phyloP scores from a whole-genome alignment of 2,113 vertebrate species.

The Hemiscyllium ocellatum region DNA sequence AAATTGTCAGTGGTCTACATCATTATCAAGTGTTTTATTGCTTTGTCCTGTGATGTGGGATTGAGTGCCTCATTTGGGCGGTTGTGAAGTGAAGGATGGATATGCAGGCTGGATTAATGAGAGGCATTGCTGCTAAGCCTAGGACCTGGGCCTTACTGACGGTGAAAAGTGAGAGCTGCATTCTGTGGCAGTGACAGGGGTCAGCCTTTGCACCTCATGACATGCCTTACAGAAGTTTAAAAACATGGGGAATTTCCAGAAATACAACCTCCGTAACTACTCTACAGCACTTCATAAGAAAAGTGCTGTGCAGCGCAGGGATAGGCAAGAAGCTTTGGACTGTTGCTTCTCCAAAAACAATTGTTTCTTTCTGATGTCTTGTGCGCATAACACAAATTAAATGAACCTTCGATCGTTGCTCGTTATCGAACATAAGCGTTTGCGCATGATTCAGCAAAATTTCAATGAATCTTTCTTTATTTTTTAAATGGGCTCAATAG shows the following conservation, averaged over 20 bases:
- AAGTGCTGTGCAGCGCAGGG: neutral
- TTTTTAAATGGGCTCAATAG: neutral
- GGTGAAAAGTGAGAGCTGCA: neutral
- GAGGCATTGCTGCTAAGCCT: neutral
- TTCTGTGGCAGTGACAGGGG: conserved; percentile 35
- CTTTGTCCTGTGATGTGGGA: neutral
- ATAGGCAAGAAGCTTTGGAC: neutral
- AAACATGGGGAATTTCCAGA: neutral
- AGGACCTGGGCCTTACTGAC: neutral
- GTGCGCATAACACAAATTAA: neutral
- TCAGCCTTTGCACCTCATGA: conserved; percentile 24
- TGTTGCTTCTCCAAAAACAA: neutral
- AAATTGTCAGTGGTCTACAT: neutral
- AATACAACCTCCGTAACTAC: neutral
- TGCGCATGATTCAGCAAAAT: neutral
- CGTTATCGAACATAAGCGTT: conserved; percentile 3
- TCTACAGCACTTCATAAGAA: neutral
- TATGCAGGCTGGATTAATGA: neutral
- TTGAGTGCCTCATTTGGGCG: neutral
- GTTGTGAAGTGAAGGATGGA: neutral
- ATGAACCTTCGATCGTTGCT: neutral
- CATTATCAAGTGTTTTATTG: neutral
- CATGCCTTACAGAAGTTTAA: neutral
- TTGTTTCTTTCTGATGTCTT: neutral
- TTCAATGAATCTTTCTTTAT: neutral